Evolutionary conservation across 2,888 invertebrate genomes (phyloP).

Genomic region (Leptinotarsa peninsularis): DNA sequence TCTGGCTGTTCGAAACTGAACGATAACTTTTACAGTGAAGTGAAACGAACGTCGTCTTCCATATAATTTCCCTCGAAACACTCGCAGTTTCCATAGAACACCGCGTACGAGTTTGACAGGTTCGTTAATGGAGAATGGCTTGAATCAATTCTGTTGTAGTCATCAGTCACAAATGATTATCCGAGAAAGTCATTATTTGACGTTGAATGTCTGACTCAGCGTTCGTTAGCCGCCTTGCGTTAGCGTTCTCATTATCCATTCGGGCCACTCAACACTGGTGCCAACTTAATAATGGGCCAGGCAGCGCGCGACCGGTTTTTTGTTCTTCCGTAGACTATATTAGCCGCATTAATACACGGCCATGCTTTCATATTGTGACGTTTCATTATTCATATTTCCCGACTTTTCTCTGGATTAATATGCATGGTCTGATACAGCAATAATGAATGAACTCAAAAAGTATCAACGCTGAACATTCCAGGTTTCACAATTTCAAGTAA

Average conservation of each 20-base stretch:
- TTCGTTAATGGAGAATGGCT: conserved; percentile 58
- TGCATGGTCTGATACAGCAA: conserved; percentile 7
- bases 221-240: conserved; percentile 54
- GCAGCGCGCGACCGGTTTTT: conserved; percentile 31
- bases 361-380: conserved; percentile 28
- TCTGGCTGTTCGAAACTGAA: conserved; percentile 19
- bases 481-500: too few relatives aligned
- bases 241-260: conserved; percentile 37
- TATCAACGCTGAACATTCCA: too few relatives aligned
- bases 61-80: conserved; percentile 26
- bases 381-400: conserved; percentile 34
- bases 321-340: conserved; percentile 31
- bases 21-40: conserved; percentile 27
- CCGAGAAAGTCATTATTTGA: conserved; percentile 56
- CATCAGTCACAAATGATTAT: conserved; percentile 63
- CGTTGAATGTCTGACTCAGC: conserved; percentile 59
- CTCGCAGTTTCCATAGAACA: conserved; percentile 10
- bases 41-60: conserved; percentile 31
- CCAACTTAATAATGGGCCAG: conserved; percentile 36
- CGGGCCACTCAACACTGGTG: conserved; percentile 30
- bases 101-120: conserved; percentile 46
- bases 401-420: neutral
- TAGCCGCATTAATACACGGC: conserved; percentile 35
- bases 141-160: conserved; percentile 61
- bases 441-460: neutral